phyloP scores from a whole-genome alignment of 2,888 invertebrate genomes.

The Andrena camellia region DNA sequence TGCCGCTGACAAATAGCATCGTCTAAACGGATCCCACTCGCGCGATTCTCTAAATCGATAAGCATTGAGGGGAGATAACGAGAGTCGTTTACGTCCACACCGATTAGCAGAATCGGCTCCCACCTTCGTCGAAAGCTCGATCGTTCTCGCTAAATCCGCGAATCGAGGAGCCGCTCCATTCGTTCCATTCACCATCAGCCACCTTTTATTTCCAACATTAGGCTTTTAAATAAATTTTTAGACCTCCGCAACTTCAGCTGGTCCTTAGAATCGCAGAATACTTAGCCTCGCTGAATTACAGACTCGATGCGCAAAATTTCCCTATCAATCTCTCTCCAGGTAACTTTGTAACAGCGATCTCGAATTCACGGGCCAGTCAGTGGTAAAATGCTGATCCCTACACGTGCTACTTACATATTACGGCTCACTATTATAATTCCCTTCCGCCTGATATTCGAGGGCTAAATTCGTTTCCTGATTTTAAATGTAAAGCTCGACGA shows the following conservation, averaged over 20 bases:
- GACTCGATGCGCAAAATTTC: not conserved
- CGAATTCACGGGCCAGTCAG: not conserved
- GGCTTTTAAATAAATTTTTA: constrained; percentile 25
- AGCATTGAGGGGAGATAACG: constrained; percentile 72
- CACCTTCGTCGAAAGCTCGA: constrained; percentile 52
- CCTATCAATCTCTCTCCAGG: not conserved
- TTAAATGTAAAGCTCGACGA: too few relatives aligned
- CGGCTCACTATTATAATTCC: too few relatives aligned
- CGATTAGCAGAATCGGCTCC: constrained; percentile 70
- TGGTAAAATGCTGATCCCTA: too few relatives aligned
- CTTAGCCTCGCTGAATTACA: not conserved
- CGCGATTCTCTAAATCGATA: constrained; percentile 74
- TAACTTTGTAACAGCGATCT: not conserved
- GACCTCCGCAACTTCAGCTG: not conserved
- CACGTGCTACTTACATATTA: too few relatives aligned
- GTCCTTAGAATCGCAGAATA: not conserved
- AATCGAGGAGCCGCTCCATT: constrained; percentile 27
- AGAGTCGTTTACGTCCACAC: constrained; percentile 72
- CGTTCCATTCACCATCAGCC: not conserved
- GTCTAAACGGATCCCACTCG: constrained; percentile 72
- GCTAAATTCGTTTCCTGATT: too few relatives aligned
- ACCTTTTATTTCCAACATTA: constrained; percentile 7
- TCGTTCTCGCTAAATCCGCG: constrained; percentile 58
- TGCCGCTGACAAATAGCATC: constrained; percentile 72
- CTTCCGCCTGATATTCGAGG: too few relatives aligned